These are phyloP conservation scores for Isurus oxyrinchus DNA, from an alignment of 2,113 vertebrate species.

Conservation along the genomic window DNA sequence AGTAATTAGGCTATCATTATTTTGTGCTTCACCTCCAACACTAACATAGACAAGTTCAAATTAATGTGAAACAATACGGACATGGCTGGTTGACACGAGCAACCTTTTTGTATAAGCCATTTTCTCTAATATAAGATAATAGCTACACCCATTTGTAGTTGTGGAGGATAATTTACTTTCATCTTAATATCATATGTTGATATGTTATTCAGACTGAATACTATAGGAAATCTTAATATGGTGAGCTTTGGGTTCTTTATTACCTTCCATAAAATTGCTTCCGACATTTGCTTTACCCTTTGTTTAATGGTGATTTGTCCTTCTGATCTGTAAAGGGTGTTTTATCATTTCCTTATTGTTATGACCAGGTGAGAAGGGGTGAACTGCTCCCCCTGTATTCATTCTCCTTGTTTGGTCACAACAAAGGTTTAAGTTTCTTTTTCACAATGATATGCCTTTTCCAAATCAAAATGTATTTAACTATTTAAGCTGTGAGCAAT, in stretches of 20 bases:
- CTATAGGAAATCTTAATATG: not conserved
- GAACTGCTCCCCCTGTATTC: too few species aligned
- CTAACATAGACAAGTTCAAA: too few species aligned
- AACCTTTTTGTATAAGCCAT: not conserved
- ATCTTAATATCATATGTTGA: not conserved
- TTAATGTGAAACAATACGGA: too few species aligned
- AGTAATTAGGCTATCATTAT: too few species aligned
- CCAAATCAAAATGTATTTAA: too few species aligned
- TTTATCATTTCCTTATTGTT: not conserved
- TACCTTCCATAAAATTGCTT: not conserved
- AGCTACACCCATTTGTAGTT: not conserved
- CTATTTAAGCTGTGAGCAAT: too few species aligned
- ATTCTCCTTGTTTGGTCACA: too few species aligned
- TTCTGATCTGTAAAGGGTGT: not conserved
- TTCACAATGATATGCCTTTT: too few species aligned
- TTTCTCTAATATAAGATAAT: not conserved
- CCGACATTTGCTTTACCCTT: not conserved
- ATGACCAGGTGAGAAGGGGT: not conserved
- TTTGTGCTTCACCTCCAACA: too few species aligned
- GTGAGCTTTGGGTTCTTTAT: not conserved
- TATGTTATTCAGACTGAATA: not conserved
- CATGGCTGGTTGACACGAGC: too few species aligned
- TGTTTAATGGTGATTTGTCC: not conserved
- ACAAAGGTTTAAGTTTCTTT: too few species aligned
- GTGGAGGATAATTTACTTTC: not conserved